phyloP scores from a whole-genome alignment of 1,140 invertebrate species.

The Drosophila kanapiae region DNA sequence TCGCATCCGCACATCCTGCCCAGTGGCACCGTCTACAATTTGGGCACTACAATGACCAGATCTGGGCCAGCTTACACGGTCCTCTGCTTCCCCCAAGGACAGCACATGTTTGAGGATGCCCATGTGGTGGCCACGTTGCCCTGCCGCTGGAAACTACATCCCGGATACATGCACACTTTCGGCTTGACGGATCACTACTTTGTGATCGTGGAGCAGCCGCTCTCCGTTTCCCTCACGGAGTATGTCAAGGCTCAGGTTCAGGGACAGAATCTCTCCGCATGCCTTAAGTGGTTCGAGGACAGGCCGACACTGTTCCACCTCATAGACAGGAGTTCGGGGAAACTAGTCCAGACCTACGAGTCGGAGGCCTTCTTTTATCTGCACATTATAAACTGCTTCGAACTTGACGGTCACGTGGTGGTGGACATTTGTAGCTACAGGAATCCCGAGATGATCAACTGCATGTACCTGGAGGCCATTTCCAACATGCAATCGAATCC shows the following conservation, averaged over 20 bases:
- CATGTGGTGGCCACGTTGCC: slow-evolving; percentile 89
- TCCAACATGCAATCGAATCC: slow-evolving; percentile 92
- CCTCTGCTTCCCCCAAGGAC: slow-evolving; percentile 88
- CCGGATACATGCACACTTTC: slow-evolving; percentile 96
- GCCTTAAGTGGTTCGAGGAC: slow-evolving; percentile 90
- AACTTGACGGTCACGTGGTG: slow-evolving; percentile 89
- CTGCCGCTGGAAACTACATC: slow-evolving; percentile 91
- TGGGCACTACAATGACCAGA: slow-evolving; percentile 90
- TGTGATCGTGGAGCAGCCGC: slow-evolving; percentile 93
- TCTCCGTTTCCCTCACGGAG: slow-evolving; percentile 89
- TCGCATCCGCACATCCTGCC: slow-evolving; percentile 93
- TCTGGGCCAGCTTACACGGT: slow-evolving; percentile 90
- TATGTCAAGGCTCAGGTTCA: slow-evolving; percentile 87
- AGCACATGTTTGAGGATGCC: slow-evolving; percentile 90
- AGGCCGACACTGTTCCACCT: slow-evolving; percentile 92
- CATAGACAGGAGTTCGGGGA: slow-evolving; percentile 88
- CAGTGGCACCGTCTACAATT: slow-evolving; percentile 90
- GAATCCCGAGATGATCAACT: slow-evolving; percentile 92
- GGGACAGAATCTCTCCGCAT: slow-evolving; percentile 88
- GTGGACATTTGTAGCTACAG: slow-evolving; percentile 94
- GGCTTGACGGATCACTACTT: slow-evolving; percentile 94
- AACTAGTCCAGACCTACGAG: slow-evolving; percentile 87
- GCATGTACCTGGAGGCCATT: slow-evolving; percentile 93
- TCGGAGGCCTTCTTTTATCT: slow-evolving; percentile 93
- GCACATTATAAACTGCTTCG: slow-evolving; percentile 96